Base-by-base conservation (phyloP, 2,797 vertebrate species). In the Amblyopsis hoosieri region DNA sequence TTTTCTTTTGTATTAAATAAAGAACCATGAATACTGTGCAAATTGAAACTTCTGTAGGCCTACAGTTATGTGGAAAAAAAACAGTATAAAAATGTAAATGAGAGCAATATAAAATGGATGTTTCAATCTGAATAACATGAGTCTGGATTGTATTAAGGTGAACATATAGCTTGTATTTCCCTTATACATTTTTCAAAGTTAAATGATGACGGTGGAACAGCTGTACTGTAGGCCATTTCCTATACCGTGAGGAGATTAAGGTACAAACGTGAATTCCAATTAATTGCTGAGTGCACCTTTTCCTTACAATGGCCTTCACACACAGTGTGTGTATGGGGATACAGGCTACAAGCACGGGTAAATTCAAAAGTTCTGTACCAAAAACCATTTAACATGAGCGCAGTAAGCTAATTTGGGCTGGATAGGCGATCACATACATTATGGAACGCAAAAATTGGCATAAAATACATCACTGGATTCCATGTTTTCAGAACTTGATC, bases 401-500 rank as follows among this genome's bases (percentile, higher is more conserved):
- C 37, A 42, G 37, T 42, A 42, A 42, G 37, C 47, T 48, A 14
- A 48, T 12, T 12, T 48, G 12, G 10, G 47, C 12, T 12, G 47
- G 12, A 12, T 12, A n/a, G 47, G n/a, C 73, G 45, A 69, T 53
- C 54, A 75, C 31, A 69, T 71, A 73, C 66, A 74, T 81, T 47
- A 57, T 80, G 62, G 53, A 73, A 62, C 11, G 59, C 48, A 29
- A 62, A 59, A 76, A 69, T 69, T 61, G 54, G 55, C 45, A 59
- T 45, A 64, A 72, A 72, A 64, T 70, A 66, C 48, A 67, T 49
- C 12, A 50, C 66, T 61, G 58, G 66, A 75, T 66, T 54, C 7
- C 50, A 60, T 15, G 11, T 51, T 60, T 62, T 95, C 87, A 97
- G 89, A 96, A 95, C 87, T 97, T 98, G 57, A 87, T 83, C 90